Conservation (phyloP, 2,113 vertebrate genomes). For the Poeciliopsis turrubarensis region DNA sequence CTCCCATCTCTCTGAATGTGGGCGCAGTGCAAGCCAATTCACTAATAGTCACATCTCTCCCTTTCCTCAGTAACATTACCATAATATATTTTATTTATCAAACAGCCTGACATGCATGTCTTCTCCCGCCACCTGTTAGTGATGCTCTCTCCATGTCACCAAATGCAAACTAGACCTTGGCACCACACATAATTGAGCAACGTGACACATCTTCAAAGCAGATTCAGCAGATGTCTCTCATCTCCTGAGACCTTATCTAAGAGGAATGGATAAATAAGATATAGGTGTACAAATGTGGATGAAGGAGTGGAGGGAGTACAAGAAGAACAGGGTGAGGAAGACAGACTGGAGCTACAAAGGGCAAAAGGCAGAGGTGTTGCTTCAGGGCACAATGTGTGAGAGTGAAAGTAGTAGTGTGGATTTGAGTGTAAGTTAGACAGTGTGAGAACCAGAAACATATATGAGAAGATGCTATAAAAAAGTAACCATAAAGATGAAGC, state of each 20-base stretch:
- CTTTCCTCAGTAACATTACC: constrained; percentile 65
- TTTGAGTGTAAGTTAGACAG: neutral
- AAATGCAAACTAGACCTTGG: constrained; percentile 75
- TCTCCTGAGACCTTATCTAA: constrained; percentile 76
- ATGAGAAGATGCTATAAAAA: neutral
- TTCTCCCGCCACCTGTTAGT: constrained; percentile 77
- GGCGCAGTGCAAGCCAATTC: constrained; percentile 48
- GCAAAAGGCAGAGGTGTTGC: constrained; percentile 31
- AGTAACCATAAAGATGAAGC: neutral
- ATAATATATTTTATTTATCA: constrained; percentile 82
- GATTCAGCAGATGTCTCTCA: constrained; percentile 76
- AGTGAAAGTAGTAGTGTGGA: neutral
- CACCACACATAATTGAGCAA: constrained; percentile 75
- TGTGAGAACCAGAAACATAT: neutral
- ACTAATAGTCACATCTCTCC: constrained; percentile 58
- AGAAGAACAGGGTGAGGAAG: constrained; percentile 23
- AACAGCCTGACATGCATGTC: constrained; percentile 59
- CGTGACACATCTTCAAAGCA: constrained; percentile 77
- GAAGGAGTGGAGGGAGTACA: constrained; percentile 37
- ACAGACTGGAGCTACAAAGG: constrained; percentile 30
- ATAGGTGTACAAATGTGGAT: constrained; percentile 68
- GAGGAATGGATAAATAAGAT: constrained; percentile 82
- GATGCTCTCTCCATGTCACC: constrained; percentile 69
- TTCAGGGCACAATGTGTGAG: constrained; percentile 1
- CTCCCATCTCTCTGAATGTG: constrained; percentile 26